These are phyloP conservation scores for Eupristina koningsbergeri DNA, from an alignment of 1,140 invertebrate genomes.

Conservation along the genomic window DNA sequence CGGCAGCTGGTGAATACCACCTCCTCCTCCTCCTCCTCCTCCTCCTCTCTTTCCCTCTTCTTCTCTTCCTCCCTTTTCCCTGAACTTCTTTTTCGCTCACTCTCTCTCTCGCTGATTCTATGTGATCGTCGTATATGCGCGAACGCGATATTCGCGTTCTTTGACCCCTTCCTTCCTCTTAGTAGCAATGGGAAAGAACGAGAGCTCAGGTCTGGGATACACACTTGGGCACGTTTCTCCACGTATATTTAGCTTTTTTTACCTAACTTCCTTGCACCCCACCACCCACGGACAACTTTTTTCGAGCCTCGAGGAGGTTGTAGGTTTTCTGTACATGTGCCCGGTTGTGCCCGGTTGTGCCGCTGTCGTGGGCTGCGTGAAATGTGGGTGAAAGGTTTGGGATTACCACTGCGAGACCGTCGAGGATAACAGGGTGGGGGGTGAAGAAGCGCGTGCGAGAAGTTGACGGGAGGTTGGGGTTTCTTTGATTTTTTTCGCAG, in stretches of 20 bases:
- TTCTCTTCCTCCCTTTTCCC: conserved; percentile 16
- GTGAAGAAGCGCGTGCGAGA: neutral
- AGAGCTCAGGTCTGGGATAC: conserved; percentile 28
- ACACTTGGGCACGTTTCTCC: conserved; percentile 36
- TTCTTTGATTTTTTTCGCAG: neutral
- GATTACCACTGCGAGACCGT: neutral
- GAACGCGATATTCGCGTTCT: conserved; percentile 62
- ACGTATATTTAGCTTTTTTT: neutral
- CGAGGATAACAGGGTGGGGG: neutral
- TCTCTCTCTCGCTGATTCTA: conserved; percentile 18
- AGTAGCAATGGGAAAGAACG: conserved; percentile 24
- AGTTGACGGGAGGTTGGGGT: neutral
- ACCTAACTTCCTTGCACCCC: neutral
- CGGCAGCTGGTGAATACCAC: conserved; percentile 73
- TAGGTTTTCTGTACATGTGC: neutral
- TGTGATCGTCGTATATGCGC: conserved; percentile 26
- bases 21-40: conserved; percentile 23
- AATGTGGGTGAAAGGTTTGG: conserved; percentile 32
- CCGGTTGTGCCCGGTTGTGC: neutral
- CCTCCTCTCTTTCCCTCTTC: conserved; percentile 28
- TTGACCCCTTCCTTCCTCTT: conserved; percentile 64
- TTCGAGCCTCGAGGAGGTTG: neutral
- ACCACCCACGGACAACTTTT: neutral
- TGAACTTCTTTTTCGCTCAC: conserved; percentile 21
- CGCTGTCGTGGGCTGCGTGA: neutral